Base-by-base conservation (phyloP, 2,113 vertebrate species). In the Entomyzon cyanotis region DNA sequence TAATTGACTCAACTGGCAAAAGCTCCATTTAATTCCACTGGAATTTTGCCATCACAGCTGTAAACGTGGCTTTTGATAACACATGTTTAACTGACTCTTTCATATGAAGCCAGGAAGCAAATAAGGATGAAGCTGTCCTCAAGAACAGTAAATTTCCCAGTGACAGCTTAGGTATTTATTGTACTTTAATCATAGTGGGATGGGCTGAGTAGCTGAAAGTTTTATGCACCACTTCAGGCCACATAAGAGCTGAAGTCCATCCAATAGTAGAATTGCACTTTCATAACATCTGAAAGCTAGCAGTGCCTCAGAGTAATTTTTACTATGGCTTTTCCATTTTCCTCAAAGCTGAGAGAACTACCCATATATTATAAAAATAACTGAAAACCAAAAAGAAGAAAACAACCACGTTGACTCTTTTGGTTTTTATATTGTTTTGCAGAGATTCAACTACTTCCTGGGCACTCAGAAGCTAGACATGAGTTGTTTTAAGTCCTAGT, bases 11-110 rank as follows among this genome's bases (percentile, higher is more conserved):
- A 81, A 39, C 24, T 84, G 84, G 69, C 60, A 44, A 47, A 84
- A 84, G 14, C 52, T 93, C 33, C 15, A 33, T 67, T 81, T 91
- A 78, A 87, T 81, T 75, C 58, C 62, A 30, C 10, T 94, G 77
- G 58, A 71, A 71, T 62, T 50, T 84, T 84, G 65, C 81, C 90
- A 63, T 71, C 60, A 46, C 81, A 91, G 60, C 80, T 92, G 62
- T 67, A 95, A 95, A 93, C 30, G 47, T 58, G 77, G 31, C 56
- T 71, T 89, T 84, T 75, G 77, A 68, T 87, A 93, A 35, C 59
- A 84, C 10, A 28, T 56, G 24, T 50, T 89, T 74, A 67, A 86
- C 20, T 58, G 44, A 46, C 8, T 49, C 91, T 89, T 94, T 89
- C 60, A 85, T 89, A 71, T 37, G 28, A 89, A 82, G 84, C 90